Evolutionary conservation across 2,888 invertebrate genomes (phyloP), one percentile per base, ranked within the genome.

Genomic region (Eupithecia centaureata): DNA sequence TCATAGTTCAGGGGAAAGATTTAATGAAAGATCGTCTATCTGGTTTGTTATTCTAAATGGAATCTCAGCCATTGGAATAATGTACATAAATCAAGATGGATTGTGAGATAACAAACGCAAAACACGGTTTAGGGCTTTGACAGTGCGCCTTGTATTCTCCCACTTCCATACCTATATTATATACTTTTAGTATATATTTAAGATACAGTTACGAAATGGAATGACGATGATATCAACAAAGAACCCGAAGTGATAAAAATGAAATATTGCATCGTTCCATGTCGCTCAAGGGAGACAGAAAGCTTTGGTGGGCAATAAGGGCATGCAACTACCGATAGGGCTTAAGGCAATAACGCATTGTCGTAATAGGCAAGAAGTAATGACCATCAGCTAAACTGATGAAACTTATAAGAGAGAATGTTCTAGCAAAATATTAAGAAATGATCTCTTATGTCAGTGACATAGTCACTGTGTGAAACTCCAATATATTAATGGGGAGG

Each of bases 41-140:
- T 76, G 84, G n/a, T n/a, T 85, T 83, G 82, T 81, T 83, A 85
- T 86, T 86, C 79, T 80, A 75, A 78, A 81, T 80, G 78, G 76
- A 83, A 88, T 83, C 81, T 82, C 81, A 85, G 86, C 80, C 84
- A 86, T 76, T 79, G 80, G 81, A 79, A 80, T 81, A 78, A 77
- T 79, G 78, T 78, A 77, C 80, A 77, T 81, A 76, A 73, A 73
- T 70, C 76, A 77, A 77, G 78, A 80, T 81, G 76, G 73, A 80
- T 74, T 79, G 84, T 84, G 83, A 81, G 82, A 84, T 80, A 80
- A 32, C 4, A 76, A 80, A 71, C 73, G 76, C 75, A 78, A 78
- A 77, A 76, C 77, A 78, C 74, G 77, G 79, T 79, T 80, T 75
- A 78, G 76, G 74, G 70, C 73, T 25, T 25, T 27, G 7, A 22